These are phyloP conservation scores for Paedocypris sp. DNA, from an alignment of 2,113 vertebrate genomes.

Conservation along the genomic window DNA sequence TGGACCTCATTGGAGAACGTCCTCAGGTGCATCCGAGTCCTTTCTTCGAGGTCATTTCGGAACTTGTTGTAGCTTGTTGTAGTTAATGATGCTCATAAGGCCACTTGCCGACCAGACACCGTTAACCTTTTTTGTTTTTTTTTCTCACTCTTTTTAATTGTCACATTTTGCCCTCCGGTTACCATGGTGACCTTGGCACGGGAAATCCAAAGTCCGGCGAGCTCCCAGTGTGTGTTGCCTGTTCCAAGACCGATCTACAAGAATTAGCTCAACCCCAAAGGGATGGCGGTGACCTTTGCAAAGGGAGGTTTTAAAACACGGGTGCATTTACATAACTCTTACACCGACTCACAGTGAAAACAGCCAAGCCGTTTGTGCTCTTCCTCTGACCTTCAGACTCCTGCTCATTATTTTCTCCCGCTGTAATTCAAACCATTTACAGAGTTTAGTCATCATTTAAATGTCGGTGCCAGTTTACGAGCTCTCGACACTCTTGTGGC, in stretches of 20 bases:
- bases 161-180: constrained; percentile 22
- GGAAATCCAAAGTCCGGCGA: not conserved
- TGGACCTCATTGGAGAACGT: too few species aligned
- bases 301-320: constrained; percentile 2
- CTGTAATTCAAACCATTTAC: not conserved
- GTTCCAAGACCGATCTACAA: constrained; percentile 4
- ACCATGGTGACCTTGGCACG: constrained; percentile 26
- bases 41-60: constrained; percentile 9
- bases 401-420: not conserved
- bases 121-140: constrained; percentile 33
- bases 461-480: not conserved
- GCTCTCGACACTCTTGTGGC: not conserved
- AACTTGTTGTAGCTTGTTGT: constrained; percentile 6
- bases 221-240: not conserved
- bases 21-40: not conserved
- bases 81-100: constrained; percentile 29
- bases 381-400: not conserved
- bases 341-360: not conserved
- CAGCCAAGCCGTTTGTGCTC: not conserved
- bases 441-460: constrained; percentile 7
- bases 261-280: constrained; percentile 9
- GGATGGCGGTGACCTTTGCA: constrained; percentile 22
- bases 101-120: constrained; percentile 24
- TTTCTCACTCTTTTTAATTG: constrained; percentile 26
- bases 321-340: constrained; percentile 21